A percentile compares a stretch with the other conserved stretches of the same genome.
These are phyloP conservation scores for Schizothorax lantsangensis DNA, from an alignment of 2,797 vertebrate genomes.

Conservation along the genomic window DNA sequence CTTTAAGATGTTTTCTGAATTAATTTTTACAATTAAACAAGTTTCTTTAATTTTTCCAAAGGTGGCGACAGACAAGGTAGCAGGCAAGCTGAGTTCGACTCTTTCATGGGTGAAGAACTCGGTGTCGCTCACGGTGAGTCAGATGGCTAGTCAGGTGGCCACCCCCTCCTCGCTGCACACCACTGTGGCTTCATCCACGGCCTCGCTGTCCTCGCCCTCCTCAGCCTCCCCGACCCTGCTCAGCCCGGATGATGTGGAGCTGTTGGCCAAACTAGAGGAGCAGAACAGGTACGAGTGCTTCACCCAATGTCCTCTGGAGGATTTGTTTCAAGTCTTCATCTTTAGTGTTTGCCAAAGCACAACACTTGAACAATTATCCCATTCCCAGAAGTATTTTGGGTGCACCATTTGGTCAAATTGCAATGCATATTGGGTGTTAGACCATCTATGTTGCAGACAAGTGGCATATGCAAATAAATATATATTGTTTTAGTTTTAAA, in stretches of 20 bases:
- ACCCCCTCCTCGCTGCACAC: constrained; percentile 87
- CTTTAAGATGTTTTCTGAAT: neutral
- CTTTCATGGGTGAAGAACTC: constrained; percentile 99
- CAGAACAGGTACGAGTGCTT: constrained; percentile 88
- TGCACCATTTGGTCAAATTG: neutral
- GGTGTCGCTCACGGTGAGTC: constrained; percentile 96
- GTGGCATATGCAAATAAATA: neutral
- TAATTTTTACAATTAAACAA: neutral
- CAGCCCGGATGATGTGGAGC: constrained; percentile 93
- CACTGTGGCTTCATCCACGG: constrained; percentile 84
- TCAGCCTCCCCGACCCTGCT: constrained; percentile 87
- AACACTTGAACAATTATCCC: neutral
- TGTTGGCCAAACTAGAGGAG: constrained; percentile 96
- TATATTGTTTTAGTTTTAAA: neutral
- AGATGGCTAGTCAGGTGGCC: constrained; percentile 99
- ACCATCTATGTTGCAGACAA: neutral
- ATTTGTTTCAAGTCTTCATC: neutral
- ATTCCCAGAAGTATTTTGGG: neutral
- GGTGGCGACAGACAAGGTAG: constrained; percentile 99
- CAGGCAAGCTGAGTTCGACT: constrained; percentile 99
- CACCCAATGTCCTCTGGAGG: neutral
- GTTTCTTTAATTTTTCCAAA: constrained; percentile 61
- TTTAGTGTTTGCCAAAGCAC: neutral
- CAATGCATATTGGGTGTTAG: neutral
- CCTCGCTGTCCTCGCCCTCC: constrained; percentile 85